Evolutionary conservation across 2,888 invertebrate genomes (phyloP), one percentile per base, ranked within the genome.

Genomic region (Eutolmus rufibarbis): DNA sequence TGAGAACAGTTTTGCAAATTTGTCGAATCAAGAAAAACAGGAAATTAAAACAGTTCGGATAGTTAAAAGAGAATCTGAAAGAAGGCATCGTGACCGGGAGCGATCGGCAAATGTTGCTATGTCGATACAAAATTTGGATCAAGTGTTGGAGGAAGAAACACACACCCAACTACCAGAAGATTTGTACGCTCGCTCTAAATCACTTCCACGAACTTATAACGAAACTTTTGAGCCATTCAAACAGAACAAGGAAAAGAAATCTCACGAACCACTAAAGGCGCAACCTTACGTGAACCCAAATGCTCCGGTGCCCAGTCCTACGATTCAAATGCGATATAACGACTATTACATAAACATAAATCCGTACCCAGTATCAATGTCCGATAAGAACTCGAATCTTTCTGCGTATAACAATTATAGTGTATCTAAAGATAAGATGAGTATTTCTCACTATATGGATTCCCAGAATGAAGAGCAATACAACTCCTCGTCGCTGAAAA

Each of bases 21-120:
- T 96, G 84, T 95, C 93, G 34, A 95, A 94, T 91, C 95, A 96
- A 87, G 98, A 98, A 91, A 97, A 97, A 90, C 95, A 96, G 91
- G 97, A 98, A 93, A 97, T 97, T 88, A 97, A 98, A 94, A 98
- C 98, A 0, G 98, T 98, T 23, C 94, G 98, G 88, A 98, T 98
- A 90, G 98, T 98, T 0, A 98, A 98, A 93, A 94, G 98, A 16
- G 97, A 98, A 91, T 97, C 97, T 31, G 98, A 97, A 91, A 94
- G 97, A 86, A 94, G 98, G 0, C 97, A 97, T 91, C 94, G 97
- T 79, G 97, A 97, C 90, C 94, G 97, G 78, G 97, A 97, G 90
- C 95, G 96, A 78, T 94, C 94, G 43, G 92, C 92, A 23, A 87
- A 87, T 57, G 86, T 66, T 23, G 43, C 84, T 14, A 87, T 91